A percentile compares a stretch with the other conserved stretches of the same genome.
phyloP scores from a whole-genome alignment of 2,113 vertebrate genomes.

The Microcebus tavaratra region DNA sequence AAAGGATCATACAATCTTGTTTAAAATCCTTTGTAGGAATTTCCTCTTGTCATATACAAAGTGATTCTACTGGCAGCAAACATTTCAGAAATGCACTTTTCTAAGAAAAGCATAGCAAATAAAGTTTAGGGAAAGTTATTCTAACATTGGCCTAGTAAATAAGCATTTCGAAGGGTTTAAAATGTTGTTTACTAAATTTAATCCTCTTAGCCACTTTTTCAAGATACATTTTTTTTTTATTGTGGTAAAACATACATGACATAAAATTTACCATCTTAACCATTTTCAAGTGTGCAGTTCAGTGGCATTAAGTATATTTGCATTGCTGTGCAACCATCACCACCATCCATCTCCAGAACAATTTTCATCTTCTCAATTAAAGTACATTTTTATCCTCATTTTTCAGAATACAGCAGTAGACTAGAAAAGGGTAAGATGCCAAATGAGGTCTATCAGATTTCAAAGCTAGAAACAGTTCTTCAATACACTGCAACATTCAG shows the following conservation, averaged over 20 bases:
- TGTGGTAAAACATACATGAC: not conserved
- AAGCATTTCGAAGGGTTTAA: not conserved
- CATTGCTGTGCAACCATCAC: not conserved
- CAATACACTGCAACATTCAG: not conserved
- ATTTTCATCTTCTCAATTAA: slow-evolving; percentile 7
- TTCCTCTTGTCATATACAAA: slow-evolving; percentile 1
- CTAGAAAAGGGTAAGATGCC: not conserved
- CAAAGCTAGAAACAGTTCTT: not conserved
- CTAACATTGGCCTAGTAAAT: not conserved
- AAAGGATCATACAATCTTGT: not conserved
- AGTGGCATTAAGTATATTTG: not conserved
- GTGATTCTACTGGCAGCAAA: not conserved
- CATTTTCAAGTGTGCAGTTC: not conserved
- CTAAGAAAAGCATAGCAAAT: not conserved
- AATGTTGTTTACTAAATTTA: not conserved
- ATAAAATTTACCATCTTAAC: not conserved
- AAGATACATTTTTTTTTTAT: not conserved
- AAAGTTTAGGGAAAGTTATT: slow-evolving; percentile 13
- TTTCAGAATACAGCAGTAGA: slow-evolving; percentile 1
- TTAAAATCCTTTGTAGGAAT: not conserved
- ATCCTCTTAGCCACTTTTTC: not conserved
- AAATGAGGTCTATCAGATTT: not conserved
- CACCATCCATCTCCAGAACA: not conserved
- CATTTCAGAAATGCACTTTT: slow-evolving; percentile 41
- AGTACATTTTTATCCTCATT: not conserved